Evolutionary conservation across 2,888 invertebrate genomes (phyloP), one percentile per base, ranked within the genome.

Genomic region (Drosophila cognata): DNA sequence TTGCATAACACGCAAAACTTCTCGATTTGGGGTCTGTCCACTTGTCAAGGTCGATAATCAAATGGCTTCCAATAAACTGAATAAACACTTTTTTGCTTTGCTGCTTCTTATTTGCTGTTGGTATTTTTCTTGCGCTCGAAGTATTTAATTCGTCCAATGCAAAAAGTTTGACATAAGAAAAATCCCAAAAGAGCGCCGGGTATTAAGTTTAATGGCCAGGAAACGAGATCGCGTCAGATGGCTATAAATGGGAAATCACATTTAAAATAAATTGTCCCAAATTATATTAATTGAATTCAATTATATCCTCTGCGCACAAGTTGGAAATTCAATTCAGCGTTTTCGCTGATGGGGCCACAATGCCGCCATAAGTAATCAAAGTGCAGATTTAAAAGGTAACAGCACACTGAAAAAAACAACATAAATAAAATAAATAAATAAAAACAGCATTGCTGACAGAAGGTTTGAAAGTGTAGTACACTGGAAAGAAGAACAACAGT

Each of bases 211-310:
- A 57, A 73, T 48, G 63, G 56, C 25, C 18, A 29, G 36, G 41
- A 55, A 43, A 5, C 25, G 25, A 28, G 38, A n/a, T 29, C 8
- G 16, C 50, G 31, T 50, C 65, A 61, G 31, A n/a, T 31, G 41
- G 58, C 57, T 57, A 79, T 68, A 84, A 71, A 73, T 80, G 71
- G 50, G 64, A 73, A 81, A 86, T 88, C 68, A 65, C 71, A 86
- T 84, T 86, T 71, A 75, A 76, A 88, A 77, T 76, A 74, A 86
- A 79, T 81, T 81, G 74, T 36, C 66, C 74, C 66, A 74, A 86
- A 86, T 89, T 70, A 73, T 61, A 67, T 71, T 66, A 89, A 89
- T 81, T 86, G 76, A 83, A 88, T 86, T 81, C 68, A 81, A 86
- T 84, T 84, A 79, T 61, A 60, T 56, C 50, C 55, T 64, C 28